phyloP scores from a whole-genome alignment of 2,797 vertebrate genomes.

The Enteromius viviparus region DNA sequence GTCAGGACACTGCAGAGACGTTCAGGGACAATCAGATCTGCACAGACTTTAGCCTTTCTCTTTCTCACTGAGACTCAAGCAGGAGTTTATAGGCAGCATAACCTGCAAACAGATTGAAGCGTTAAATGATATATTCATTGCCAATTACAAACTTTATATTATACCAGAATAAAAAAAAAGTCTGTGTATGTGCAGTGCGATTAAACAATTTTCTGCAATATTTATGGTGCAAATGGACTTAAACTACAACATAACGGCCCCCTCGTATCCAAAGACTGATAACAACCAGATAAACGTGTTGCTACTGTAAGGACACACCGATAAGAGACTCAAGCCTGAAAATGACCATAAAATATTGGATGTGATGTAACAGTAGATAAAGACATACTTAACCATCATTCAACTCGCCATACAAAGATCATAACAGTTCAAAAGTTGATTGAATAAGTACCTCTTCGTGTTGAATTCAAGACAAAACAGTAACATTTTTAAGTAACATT shows the following conservation, averaged over 20 bases:
- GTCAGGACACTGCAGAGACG: conserved; percentile 40
- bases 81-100: conserved; percentile 83
- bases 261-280: conserved; percentile 17
- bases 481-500: too few relatives aligned
- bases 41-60: conserved; percentile 81
- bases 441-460: neutral
- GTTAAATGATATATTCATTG: neutral
- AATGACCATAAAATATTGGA: conserved; percentile 1
- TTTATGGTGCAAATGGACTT: neutral
- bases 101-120: conserved; percentile 67
- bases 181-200: neutral
- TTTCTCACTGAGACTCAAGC: conserved; percentile 83
- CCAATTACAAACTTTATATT: neutral
- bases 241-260: neutral
- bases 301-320: conserved; percentile 12
- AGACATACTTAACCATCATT: neutral
- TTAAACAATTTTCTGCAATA: neutral
- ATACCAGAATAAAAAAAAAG: neutral
- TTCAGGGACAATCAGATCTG: conserved; percentile 60
- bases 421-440: neutral
- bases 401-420: neutral
- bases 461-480: neutral
- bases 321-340: conserved; percentile 11
- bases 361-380: neutral
- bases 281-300: conserved; percentile 30